Base-by-base conservation (phyloP, 1,140 invertebrate genomes). In the Portunus trituberculatus region DNA sequence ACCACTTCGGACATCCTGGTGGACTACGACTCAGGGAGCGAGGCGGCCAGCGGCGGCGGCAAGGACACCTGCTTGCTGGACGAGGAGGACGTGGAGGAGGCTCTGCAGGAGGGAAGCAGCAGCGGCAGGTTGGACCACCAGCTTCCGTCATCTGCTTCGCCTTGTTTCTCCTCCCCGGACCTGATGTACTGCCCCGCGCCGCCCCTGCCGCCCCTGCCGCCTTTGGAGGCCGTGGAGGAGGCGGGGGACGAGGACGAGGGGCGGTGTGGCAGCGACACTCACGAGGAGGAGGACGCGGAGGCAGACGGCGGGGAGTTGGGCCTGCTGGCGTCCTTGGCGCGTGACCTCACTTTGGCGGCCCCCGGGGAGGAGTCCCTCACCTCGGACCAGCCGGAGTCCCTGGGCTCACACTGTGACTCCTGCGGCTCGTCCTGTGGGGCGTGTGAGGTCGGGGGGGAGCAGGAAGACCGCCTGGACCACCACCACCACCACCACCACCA, bases 311-410 rank as follows among this genome's bases (percentile, higher is more conserved):
- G 45, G 28, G 95, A 95, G 84, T 59, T 94, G 6, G 89, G 86
- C 29, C 95, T 95, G 10, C 89, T 96, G 67, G 92, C 95, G 14
- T 95, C 95, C 45, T 92, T 96, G 82, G 95, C 93, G 16, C 82
- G 91, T 12, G 95, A 96, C 46, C 92, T 96, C 48, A 96, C 95
- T n/a, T 59, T 96, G 20, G 88, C 92, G 32, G 92, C 93, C 28
- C 95, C 94, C 14, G 89, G 93, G 16, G 96, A 96, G 31, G 96
- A 96, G n/a, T 96, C 96, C 32, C 91, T 96, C 16, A 96, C 96
- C 67, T 96, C 96, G 2, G 96, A 96, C 52, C 96, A 96, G 31
- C 96, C 96, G 10, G 96, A 96, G 67, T 96, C 96, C 45, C 76
- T 96, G 52, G 95, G 96, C 16, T 96, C 96, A 10, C 96, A 96